Evolutionary conservation across 2,113 vertebrate species (phyloP).

Genomic region (Aplodontia rufa): DNA sequence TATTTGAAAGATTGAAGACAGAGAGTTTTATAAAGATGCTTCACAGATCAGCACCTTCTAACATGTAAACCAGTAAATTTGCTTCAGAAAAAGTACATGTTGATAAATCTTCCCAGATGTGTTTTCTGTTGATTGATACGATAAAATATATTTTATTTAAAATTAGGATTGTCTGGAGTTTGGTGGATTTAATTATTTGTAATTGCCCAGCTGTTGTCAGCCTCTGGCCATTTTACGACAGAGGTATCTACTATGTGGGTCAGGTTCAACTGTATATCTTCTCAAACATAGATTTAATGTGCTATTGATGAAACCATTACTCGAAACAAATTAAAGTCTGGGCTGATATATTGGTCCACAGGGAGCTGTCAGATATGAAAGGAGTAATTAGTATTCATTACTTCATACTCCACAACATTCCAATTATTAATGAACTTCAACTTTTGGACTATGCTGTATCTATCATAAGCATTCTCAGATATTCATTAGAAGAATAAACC

Average conservation of each 20-base stretch:
- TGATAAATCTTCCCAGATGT: conserved; percentile 85
- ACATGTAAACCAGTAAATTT: conserved; percentile 83
- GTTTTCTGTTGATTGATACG: conserved; percentile 87
- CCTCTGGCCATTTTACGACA: conserved; percentile 91
- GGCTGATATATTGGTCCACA: conserved; percentile 97
- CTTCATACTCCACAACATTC: conserved; percentile 99
- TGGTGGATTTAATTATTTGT: conserved; percentile 96
- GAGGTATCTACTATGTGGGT: conserved; percentile 89
- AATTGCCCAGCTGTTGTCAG: conserved; percentile 94
- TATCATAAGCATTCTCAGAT: conserved; percentile 91
- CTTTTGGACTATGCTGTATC: conserved; percentile 92
- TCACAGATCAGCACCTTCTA: conserved; percentile 81
- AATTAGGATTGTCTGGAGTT: conserved; percentile 94
- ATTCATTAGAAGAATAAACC: conserved; percentile 90
- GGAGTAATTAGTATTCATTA: conserved; percentile 99
- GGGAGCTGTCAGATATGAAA: conserved; percentile 98
- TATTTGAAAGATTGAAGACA: conserved; percentile 49
- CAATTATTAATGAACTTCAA: conserved; percentile 99
- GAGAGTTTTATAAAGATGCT: conserved; percentile 76
- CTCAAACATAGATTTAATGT: conserved; percentile 99
- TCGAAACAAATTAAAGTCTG: conserved; percentile 99
- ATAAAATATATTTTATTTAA: conserved; percentile 95
- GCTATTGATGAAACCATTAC: conserved; percentile 99
- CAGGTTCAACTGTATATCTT: conserved; percentile 98
- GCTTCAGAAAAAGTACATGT: conserved; percentile 82